phyloP scores from a whole-genome alignment of 2,113 vertebrate genomes.

The Nesoenas mayeri region DNA sequence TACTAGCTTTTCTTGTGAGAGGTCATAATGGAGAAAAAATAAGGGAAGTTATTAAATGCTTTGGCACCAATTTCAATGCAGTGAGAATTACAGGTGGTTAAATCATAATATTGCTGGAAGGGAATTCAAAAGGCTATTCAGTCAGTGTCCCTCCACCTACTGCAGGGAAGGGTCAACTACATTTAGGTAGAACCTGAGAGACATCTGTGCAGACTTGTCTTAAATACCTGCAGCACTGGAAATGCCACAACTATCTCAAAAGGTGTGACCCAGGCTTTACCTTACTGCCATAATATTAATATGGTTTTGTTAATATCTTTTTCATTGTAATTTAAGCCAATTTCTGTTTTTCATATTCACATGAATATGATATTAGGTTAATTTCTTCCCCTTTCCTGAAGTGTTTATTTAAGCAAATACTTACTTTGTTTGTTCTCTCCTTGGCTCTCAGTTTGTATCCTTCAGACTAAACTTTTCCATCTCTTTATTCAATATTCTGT shows the following conservation, averaged over 20 bases:
- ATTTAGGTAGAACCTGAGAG: not conserved
- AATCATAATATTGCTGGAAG: not conserved
- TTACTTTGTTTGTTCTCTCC: not conserved
- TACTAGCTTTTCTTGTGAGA: constrained; percentile 39
- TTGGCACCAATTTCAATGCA: not conserved
- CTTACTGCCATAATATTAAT: not conserved
- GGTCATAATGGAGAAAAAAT: not conserved
- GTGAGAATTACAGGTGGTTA: not conserved
- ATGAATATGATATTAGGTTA: not conserved
- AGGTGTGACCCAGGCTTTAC: not conserved
- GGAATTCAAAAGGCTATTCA: not conserved
- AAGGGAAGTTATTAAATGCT: not conserved
- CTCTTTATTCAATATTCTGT: not conserved
- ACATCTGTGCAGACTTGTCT: not conserved
- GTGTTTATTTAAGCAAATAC: not conserved
- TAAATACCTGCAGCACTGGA: not conserved
- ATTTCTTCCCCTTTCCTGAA: not conserved
- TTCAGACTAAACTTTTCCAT: not conserved
- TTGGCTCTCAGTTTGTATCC: not conserved
- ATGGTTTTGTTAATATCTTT: not conserved
- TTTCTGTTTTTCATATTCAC: not conserved
- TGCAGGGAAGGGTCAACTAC: not conserved
- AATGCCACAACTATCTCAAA: not conserved
- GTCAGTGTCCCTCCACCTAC: not conserved
- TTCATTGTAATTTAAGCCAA: not conserved